These are phyloP conservation scores for Passer domesticus DNA, from an alignment of 2,113 vertebrate species.

Conservation along the genomic window DNA sequence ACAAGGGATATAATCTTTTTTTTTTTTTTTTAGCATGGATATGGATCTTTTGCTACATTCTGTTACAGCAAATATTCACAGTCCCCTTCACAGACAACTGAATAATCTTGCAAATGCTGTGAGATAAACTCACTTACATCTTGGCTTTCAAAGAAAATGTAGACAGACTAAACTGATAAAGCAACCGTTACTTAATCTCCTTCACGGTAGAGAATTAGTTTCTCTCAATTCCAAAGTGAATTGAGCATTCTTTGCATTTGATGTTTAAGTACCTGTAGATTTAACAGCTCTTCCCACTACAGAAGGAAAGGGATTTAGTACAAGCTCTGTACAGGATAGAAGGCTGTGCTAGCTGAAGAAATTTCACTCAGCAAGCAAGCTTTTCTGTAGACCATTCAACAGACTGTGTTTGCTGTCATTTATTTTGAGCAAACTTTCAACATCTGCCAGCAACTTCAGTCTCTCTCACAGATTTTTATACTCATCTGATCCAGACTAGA, in stretches of 20 bases:
- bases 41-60: neutral
- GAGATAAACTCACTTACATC: constrained; percentile 12
- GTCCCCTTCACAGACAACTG: neutral
- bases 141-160: neutral
- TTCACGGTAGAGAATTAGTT: neutral
- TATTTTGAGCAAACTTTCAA: neutral
- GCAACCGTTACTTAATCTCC: constrained; percentile 31
- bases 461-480: neutral
- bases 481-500: neutral
- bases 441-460: neutral
- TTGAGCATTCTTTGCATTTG: neutral
- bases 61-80: neutral
- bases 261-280: constrained; percentile 24
- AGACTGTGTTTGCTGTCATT: neutral
- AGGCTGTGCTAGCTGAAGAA: neutral
- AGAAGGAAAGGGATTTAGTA: neutral
- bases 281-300: neutral
- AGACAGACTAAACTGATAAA: constrained; percentile 34
- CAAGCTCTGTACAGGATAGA: neutral
- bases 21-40: neutral
- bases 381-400: neutral
- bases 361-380: neutral
- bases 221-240: constrained; percentile 32
- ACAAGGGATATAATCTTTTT: neutral
- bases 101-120: neutral